These are phyloP conservation scores for Trinectes maculatus DNA, from an alignment of 2,113 vertebrate species.

Conservation along the genomic window DNA sequence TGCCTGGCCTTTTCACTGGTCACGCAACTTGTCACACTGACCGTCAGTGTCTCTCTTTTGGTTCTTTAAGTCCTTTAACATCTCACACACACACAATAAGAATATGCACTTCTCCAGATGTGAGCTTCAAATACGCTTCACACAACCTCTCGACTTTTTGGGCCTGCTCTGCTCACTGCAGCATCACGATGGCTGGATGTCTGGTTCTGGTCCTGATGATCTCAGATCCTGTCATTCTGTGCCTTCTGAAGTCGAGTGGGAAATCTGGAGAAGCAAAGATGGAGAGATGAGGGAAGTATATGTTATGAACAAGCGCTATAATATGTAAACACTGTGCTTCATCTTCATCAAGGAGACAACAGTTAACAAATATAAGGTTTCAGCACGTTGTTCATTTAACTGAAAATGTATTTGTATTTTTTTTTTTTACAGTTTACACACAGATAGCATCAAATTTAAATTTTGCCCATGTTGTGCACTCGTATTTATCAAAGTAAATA, in stretches of 20 bases:
- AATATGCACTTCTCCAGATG: background rate
- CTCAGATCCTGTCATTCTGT: background rate
- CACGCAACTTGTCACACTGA: constrained; percentile 5
- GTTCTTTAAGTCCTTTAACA: background rate
- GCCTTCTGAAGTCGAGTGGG: background rate
- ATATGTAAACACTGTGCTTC: background rate
- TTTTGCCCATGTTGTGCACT: background rate
- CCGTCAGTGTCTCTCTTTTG: background rate
- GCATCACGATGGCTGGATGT: too few relatives aligned
- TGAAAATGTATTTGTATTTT: too few relatives aligned
- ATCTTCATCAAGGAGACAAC: background rate
- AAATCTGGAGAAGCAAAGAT: constrained; percentile 18
- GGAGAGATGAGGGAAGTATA: constrained; percentile 17
- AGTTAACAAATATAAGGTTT: too few relatives aligned
- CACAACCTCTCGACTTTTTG: constrained; percentile 1
- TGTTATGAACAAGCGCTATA: constrained; percentile 12
- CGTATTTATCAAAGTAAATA: background rate
- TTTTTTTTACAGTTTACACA: too few relatives aligned
- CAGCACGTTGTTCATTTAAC: too few relatives aligned
- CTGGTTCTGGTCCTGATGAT: background rate
- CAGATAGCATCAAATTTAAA: background rate
- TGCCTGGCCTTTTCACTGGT: background rate
- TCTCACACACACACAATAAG: background rate
- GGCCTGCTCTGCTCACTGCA: background rate
- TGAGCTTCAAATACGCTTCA: background rate